Percentiles rank a stretch among this genome's conserved stretches.
Evolutionary conservation across 2,888 invertebrate genomes (phyloP).

Genomic region (Fragum whitleyi): DNA sequence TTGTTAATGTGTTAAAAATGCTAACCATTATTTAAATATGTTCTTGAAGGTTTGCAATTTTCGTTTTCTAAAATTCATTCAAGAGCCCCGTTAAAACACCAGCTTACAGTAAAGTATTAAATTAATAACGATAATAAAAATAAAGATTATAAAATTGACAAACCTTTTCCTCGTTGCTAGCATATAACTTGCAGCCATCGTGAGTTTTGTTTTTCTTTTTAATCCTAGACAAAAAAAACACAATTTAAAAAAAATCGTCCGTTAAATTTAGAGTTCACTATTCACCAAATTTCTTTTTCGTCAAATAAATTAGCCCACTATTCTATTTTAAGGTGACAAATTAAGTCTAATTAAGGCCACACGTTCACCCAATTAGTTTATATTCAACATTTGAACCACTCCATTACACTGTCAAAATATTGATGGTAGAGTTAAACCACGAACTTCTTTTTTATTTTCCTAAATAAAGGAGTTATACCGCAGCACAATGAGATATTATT

Average conservation of each 20-base stretch:
- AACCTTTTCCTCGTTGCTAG: slow-evolving; percentile 74
- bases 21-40: no score
- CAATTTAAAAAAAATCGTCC: background rate
- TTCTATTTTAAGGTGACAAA: background rate
- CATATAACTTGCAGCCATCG: slow-evolving; percentile 74
- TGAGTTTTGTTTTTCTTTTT: background rate
- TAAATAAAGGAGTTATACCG: slow-evolving; percentile 20
- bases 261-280: no score
- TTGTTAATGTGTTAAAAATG: no score
- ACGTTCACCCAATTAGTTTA: background rate
- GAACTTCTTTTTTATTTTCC: background rate
- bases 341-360: slow-evolving; percentile 1
- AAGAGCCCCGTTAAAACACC: no score
- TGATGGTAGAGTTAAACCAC: slow-evolving; percentile 5
- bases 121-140: no score
- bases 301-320: background rate
- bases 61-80: no score
- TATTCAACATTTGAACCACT: slow-evolving; percentile 12
- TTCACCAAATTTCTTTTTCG: background rate
- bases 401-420: slow-evolving; percentile 20
- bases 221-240: background rate
- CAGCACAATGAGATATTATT: slow-evolving; percentile 7
- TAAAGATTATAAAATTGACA: slow-evolving; percentile 6
- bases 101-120: no score
- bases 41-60: no score